Conservation (phyloP, 2,797 vertebrate genomes). For the Muscicapa comitata region DNA sequence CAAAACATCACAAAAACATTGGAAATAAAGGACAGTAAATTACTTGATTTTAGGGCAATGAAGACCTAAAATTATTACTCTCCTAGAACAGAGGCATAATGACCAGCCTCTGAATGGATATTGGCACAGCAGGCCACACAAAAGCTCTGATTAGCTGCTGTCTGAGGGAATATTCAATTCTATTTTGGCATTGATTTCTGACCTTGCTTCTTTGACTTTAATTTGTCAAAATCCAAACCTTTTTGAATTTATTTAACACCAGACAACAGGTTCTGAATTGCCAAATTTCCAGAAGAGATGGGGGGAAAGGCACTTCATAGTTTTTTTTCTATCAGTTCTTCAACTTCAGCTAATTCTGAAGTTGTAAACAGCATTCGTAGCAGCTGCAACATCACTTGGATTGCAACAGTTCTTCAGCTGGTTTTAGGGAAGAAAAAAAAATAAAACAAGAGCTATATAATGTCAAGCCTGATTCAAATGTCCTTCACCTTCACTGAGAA, state of each 20-base stretch:
- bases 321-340: not conserved
- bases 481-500: not conserved
- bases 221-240: not conserved
- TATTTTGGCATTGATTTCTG: conserved; percentile 22
- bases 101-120: conserved; percentile 54
- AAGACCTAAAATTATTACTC: conserved; percentile 48
- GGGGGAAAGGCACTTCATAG: not conserved
- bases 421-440: not conserved
- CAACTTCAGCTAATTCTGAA: not conserved
- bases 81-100: conserved; percentile 51
- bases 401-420: not conserved
- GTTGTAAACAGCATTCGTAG: not conserved
- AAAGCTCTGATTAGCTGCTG: conserved; percentile 50
- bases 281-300: not conserved
- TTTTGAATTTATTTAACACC: not conserved
- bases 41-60: conserved; percentile 38
- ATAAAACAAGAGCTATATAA: accelerated
- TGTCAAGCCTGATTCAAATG: not conserved
- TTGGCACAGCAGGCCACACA: conserved; percentile 60
- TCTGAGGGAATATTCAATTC: conserved; percentile 10
- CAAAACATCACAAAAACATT: conserved; percentile 19
- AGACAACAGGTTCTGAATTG: not conserved
- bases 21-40: conserved; percentile 7
- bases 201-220: conserved; percentile 36
- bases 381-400: not conserved